Evolutionary conservation across 2,113 vertebrate genomes (phyloP).

Genomic region (Regulus satrapa): DNA sequence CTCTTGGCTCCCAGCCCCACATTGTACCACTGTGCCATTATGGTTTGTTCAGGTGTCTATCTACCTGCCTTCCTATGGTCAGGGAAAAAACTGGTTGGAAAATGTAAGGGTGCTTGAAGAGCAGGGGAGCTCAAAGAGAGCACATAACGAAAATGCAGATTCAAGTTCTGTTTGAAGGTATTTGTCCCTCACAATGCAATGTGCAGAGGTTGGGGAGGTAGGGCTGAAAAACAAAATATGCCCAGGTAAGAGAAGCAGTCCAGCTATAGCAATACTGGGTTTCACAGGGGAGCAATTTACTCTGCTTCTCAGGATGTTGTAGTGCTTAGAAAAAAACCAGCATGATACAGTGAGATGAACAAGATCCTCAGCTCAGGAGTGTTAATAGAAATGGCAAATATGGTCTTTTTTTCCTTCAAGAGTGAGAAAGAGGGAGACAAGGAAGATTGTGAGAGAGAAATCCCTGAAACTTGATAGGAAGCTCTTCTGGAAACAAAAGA

Average conservation of each 20-base stretch:
- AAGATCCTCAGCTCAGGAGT: neutral
- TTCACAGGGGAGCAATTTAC: neutral
- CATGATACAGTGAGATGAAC: neutral
- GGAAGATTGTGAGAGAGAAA: neutral
- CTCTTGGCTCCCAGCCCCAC: neutral
- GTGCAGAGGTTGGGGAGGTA: neutral
- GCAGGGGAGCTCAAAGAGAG: neutral
- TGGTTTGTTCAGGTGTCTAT: neutral
- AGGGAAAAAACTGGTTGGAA: neutral
- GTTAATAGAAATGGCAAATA: neutral
- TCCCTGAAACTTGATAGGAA: slow-evolving; percentile 14
- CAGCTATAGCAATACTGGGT: neutral
- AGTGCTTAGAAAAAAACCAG: neutral
- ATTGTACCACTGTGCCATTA: neutral
- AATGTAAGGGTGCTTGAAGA: neutral
- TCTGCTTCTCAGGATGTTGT: neutral
- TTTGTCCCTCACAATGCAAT: neutral
- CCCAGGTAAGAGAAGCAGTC: neutral
- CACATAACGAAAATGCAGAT: neutral
- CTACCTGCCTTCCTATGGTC: neutral
- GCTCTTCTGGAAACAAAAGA: neutral
- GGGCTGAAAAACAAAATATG: neutral
- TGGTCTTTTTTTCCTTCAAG: neutral
- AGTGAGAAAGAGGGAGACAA: neutral
- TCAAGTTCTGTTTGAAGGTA: neutral